Percentiles rank a stretch among this genome's conserved stretches.
Evolutionary conservation across 2,888 invertebrate genomes (phyloP).

Genomic region (Sthenelais limicola): DNA sequence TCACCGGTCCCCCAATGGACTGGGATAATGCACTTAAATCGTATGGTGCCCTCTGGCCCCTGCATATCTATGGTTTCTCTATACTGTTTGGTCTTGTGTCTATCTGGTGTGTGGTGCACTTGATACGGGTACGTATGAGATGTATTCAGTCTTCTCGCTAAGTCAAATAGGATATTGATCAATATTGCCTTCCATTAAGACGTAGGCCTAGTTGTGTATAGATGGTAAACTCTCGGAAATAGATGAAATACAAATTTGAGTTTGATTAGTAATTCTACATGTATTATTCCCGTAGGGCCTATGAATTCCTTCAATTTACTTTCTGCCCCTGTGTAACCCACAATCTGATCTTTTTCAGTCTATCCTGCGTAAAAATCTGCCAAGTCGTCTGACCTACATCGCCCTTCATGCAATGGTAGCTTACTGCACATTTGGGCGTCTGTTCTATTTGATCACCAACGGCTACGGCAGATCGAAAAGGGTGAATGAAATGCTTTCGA

Average conservation of each 20-base stretch:
- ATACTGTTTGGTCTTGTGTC: not conserved
- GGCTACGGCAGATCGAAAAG: conserved; percentile 2
- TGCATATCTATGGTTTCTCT: conserved; percentile 18
- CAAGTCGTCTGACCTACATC: conserved; percentile 9
- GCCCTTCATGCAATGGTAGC: not conserved
- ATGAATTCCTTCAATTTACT: too few relatives aligned
- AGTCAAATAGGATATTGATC: not conserved
- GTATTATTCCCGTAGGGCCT: too few relatives aligned
- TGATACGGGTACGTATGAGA: not conserved
- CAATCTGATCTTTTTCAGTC: too few relatives aligned
- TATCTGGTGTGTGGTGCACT: conserved; percentile 7
- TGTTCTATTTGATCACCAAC: conserved; percentile 15
- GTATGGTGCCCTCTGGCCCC: conserved; percentile 1
- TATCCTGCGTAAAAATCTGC: not conserved
- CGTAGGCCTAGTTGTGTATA: too few relatives aligned
- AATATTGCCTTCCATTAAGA: not conserved
- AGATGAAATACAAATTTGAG: too few relatives aligned
- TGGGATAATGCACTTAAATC: not conserved
- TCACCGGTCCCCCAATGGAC: conserved; percentile 1
- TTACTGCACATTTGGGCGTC: not conserved
- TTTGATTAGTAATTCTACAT: too few relatives aligned
- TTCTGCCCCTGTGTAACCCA: too few relatives aligned
- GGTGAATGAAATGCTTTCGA: conserved; percentile 16
- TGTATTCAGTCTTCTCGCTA: not conserved
- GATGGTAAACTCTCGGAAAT: too few relatives aligned